phyloP scores from a whole-genome alignment of 2,113 vertebrate genomes.

The Nanorana parkeri region DNA sequence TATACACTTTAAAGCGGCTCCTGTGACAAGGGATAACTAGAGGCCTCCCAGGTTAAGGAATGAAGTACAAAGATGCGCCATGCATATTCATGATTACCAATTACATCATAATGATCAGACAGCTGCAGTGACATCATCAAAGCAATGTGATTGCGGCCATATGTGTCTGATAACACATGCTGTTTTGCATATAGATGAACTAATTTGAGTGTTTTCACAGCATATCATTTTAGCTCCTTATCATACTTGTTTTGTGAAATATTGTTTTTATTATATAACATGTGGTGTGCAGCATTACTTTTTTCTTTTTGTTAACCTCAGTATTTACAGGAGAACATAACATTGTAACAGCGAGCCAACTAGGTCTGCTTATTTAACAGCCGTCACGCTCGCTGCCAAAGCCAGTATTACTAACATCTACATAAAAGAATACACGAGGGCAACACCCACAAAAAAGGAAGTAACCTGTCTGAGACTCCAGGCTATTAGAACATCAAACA shows the following conservation, averaged over 20 bases:
- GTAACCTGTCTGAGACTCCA: constrained; percentile 58
- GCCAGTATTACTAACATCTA: constrained; percentile 54
- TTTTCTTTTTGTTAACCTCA: constrained; percentile 45
- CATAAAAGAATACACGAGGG: constrained; percentile 53
- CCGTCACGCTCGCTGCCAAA: constrained; percentile 57
- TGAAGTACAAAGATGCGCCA: neutral
- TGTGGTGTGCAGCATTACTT: constrained; percentile 51
- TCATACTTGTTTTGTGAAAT: constrained; percentile 45
- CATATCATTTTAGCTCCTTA: constrained; percentile 32
- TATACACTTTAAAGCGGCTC: too few relatives aligned
- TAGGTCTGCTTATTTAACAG: constrained; percentile 58
- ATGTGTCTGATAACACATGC: neutral
- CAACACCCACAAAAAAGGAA: constrained; percentile 57
- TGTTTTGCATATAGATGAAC: neutral
- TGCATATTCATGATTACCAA: neutral
- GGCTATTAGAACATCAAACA: constrained; percentile 70
- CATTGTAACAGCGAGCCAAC: constrained; percentile 49
- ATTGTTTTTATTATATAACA: constrained; percentile 53
- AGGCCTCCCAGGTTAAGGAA: too few relatives aligned
- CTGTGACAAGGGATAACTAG: too few relatives aligned
- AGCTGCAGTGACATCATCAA: too few relatives aligned
- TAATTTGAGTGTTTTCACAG: constrained; percentile 10
- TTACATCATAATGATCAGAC: neutral
- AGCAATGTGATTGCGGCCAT: too few relatives aligned
- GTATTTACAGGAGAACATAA: constrained; percentile 55